phyloP scores from a whole-genome alignment of 2,888 invertebrate species.

The Campopleginae sp. region DNA sequence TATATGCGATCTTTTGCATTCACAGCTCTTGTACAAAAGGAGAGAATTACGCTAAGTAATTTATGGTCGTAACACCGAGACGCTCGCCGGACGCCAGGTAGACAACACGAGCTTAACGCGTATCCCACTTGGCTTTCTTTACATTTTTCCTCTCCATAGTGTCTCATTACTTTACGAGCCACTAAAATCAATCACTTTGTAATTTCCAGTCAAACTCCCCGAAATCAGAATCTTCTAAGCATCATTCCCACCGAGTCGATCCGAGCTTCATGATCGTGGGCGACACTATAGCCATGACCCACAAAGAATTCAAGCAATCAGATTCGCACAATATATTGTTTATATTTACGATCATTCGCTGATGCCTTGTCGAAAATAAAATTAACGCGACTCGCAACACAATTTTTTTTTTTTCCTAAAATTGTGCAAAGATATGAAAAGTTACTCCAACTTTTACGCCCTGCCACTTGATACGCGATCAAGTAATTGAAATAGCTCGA shows the following conservation, averaged over 20 bases:
- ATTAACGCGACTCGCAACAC: neutral
- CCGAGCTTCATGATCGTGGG: neutral
- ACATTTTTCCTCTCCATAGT: constrained; percentile 48
- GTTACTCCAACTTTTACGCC: neutral
- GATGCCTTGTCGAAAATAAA: neutral
- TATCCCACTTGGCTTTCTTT: constrained; percentile 4
- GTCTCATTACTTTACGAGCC: constrained; percentile 73
- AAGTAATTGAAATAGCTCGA: neutral
- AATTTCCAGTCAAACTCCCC: neutral
- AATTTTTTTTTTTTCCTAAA: too few species aligned
- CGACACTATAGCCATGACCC: neutral
- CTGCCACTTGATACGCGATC: neutral
- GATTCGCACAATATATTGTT: neutral
- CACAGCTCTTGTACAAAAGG: constrained; percentile 39
- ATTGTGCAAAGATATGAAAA: neutral
- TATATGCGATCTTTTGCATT: constrained; percentile 55
- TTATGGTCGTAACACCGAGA: constrained; percentile 74
- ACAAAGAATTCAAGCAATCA: neutral
- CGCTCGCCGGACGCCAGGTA: constrained; percentile 71
- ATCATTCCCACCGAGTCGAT: neutral
- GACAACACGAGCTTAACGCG: constrained; percentile 23
- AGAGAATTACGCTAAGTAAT: constrained; percentile 75
- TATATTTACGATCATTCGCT: neutral
- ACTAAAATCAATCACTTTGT: constrained; percentile 4
- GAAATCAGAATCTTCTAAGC: neutral